phyloP scores from a whole-genome alignment of 2,113 vertebrate species.

The Taxidea taxus region DNA sequence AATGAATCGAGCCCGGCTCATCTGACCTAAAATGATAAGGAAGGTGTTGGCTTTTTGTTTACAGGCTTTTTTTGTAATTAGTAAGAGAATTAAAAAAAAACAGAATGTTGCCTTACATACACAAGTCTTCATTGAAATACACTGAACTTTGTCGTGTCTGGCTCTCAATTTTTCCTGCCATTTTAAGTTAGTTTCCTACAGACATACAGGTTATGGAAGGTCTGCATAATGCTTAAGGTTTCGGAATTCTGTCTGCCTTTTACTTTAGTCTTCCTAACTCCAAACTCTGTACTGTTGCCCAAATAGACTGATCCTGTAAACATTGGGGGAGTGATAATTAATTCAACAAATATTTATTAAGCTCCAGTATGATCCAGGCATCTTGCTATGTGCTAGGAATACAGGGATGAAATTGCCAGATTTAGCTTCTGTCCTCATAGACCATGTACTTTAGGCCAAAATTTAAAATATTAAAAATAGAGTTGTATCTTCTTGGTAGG shows the following conservation, averaged over 20 bases:
- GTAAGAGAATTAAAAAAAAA: neutral
- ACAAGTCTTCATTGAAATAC: neutral
- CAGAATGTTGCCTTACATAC: neutral
- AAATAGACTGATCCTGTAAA: neutral
- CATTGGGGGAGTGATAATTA: neutral
- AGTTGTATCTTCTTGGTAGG: neutral
- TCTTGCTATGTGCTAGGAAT: neutral
- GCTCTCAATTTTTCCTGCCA: neutral
- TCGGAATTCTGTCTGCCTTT: neutral
- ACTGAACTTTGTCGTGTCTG: neutral
- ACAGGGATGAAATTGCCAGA: neutral
- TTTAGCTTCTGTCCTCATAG: neutral
- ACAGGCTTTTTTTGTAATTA: neutral
- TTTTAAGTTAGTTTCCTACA: neutral
- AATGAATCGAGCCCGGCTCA: conserved; percentile 87
- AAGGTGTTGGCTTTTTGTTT: conserved; percentile 23
- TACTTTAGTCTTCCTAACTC: neutral
- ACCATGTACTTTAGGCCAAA: neutral
- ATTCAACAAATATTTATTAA: neutral
- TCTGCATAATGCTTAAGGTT: neutral
- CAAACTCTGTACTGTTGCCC: neutral
- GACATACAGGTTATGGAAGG: neutral
- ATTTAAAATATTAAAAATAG: neutral
- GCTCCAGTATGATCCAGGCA: neutral
- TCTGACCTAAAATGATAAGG: conserved; percentile 85